phyloP scores from a whole-genome alignment of 1,140 invertebrate genomes.

The Tribolium madens region DNA sequence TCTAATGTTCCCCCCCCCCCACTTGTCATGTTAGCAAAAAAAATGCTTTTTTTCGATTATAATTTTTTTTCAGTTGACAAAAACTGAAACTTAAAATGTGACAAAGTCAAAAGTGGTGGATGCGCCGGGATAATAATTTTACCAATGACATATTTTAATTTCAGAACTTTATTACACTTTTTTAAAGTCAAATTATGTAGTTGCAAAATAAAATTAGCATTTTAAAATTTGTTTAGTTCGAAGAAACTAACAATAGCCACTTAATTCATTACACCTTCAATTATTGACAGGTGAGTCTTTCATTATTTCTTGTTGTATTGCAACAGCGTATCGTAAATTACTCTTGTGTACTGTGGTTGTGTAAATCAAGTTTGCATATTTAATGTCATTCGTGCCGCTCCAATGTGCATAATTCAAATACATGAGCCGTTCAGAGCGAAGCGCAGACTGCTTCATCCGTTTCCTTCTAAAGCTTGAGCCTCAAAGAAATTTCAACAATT shows the following conservation, averaged over 20 bases:
- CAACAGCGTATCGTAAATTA: conserved; percentile 49
- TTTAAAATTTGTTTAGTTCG: too few relatives aligned
- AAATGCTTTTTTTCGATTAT: too few relatives aligned
- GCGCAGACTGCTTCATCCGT: conserved; percentile 15
- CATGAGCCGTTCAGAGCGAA: conserved; percentile 15
- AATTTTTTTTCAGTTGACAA: too few relatives aligned
- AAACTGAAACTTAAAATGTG: too few relatives aligned
- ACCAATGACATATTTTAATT: too few relatives aligned
- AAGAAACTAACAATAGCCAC: background rate
- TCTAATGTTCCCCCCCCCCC: too few relatives aligned
- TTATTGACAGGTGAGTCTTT: conserved; percentile 27
- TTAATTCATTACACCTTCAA: conserved; percentile 9
- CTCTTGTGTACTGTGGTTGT: conserved; percentile 37
- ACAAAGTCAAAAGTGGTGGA: background rate
- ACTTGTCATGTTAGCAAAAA: too few relatives aligned
- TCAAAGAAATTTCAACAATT: conserved; percentile 15
- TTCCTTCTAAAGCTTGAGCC: background rate
- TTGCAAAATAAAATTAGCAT: too few relatives aligned
- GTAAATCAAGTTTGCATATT: conserved; percentile 60
- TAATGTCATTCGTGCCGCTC: conserved; percentile 50
- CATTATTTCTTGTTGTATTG: conserved; percentile 12
- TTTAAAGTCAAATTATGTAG: too few relatives aligned
- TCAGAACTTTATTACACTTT: too few relatives aligned
- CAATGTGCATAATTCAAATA: conserved; percentile 55
- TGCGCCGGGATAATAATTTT: conserved; percentile 3